Conservation (phyloP, 2,888 invertebrate genomes). For the Eristalis intricaria region DNA sequence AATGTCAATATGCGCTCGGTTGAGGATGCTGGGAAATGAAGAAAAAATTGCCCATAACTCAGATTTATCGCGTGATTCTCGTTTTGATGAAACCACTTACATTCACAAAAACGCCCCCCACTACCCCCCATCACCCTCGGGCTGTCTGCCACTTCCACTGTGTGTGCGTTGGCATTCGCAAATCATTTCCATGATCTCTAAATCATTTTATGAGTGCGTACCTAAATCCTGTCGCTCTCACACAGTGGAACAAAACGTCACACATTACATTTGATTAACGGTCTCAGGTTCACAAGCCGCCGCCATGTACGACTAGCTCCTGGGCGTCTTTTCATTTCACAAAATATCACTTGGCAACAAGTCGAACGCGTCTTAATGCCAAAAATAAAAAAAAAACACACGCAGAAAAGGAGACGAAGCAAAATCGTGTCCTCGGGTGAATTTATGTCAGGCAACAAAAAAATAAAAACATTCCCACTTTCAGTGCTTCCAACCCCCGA, state of each 20-base stretch:
- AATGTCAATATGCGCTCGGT: background rate
- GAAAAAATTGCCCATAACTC: background rate
- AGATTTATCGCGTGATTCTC: background rate
- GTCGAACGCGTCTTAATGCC: slow-evolving; percentile 30
- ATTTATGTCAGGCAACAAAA: slow-evolving; percentile 11
- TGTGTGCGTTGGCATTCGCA: background rate
- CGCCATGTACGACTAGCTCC: background rate
- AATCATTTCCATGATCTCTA: background rate
- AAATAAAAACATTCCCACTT: slow-evolving; percentile 2
- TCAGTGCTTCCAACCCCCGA: background rate
- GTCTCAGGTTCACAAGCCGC: background rate
- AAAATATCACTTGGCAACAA: slow-evolving; percentile 39
- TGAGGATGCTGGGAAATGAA: background rate
- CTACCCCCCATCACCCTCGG: background rate
- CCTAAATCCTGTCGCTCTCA: background rate
- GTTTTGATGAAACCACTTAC: background rate
- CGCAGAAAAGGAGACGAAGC: background rate
- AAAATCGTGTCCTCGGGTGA: slow-evolving; percentile 31
- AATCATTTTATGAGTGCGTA: background rate
- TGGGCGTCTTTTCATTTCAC: background rate
- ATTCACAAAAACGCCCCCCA: background rate
- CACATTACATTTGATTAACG: slow-evolving; percentile 30
- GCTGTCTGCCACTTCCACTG: background rate
- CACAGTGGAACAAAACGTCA: slow-evolving; percentile 1
- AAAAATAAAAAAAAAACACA: background rate